A percentile compares a stretch with the other conserved stretches of the same genome.
Conservation (phyloP, 1,140 invertebrate genomes). For the Elymnias hypermnestra region DNA sequence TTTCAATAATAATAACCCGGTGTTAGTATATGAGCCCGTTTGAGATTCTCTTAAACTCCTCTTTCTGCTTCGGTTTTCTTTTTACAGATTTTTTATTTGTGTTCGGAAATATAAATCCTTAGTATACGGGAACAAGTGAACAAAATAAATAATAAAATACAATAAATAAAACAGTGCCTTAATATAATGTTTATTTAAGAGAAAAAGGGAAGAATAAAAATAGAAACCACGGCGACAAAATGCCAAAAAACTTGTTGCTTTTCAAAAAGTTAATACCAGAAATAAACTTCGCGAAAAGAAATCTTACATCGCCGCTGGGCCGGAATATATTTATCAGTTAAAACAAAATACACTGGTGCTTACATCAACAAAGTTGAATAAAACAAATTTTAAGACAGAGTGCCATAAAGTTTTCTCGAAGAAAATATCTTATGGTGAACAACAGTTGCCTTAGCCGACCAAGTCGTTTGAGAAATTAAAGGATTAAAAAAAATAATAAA, state of each 20-base stretch:
- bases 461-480: conserved; percentile 44
- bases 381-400: conserved; percentile 30
- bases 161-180: conserved; percentile 68
- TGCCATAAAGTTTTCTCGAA: conserved; percentile 61
- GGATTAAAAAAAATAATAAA: conserved; percentile 14
- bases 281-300: conserved; percentile 70
- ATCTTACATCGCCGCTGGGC: conserved; percentile 61
- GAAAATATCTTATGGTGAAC: conserved; percentile 53
- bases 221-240: conserved; percentile 66
- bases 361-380: conserved; percentile 56
- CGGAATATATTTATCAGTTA: conserved; percentile 71
- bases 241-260: conserved; percentile 68
- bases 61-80: conserved; percentile 57
- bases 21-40: background rate
- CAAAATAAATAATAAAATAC: conserved; percentile 29
- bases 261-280: conserved; percentile 73
- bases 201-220: conserved; percentile 38
- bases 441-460: conserved; percentile 64
- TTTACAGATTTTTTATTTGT: conserved; percentile 61
- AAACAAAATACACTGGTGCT: conserved; percentile 40
- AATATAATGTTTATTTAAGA: conserved; percentile 56
- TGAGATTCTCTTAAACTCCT: conserved; percentile 46
- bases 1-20: conserved; percentile 11
- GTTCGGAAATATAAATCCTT: conserved; percentile 17
- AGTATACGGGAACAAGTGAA: conserved; percentile 62